phyloP scores from a whole-genome alignment of 2,888 invertebrate species.

The Tenthredo scrophulariae region DNA sequence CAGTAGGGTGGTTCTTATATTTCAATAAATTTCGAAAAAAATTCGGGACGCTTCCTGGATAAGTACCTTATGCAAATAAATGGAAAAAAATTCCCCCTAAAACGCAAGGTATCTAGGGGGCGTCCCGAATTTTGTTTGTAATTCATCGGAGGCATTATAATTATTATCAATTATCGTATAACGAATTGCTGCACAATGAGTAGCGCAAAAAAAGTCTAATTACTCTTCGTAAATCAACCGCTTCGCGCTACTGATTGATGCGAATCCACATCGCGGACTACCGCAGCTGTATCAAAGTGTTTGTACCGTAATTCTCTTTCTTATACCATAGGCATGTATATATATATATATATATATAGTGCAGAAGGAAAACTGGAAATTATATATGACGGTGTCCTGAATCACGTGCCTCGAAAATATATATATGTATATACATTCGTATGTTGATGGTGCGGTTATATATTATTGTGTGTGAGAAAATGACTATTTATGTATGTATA shows the following conservation, averaged over 20 bases:
- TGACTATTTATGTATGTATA: not conserved
- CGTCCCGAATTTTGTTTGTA: too few species aligned
- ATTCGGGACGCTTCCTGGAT: too few species aligned
- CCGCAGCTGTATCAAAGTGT: not conserved
- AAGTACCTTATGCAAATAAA: too few species aligned
- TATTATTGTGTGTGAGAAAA: not conserved
- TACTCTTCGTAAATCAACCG: slow-evolving; percentile 74
- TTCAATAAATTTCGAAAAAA: too few species aligned
- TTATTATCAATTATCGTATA: slow-evolving; percentile 72
- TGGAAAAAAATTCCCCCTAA: too few species aligned
- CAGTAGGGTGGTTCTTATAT: too few species aligned
- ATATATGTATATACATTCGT: not conserved
- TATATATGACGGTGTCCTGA: not conserved
- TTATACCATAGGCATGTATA: not conserved
- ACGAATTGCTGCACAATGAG: slow-evolving; percentile 57
- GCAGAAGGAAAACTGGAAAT: not conserved
- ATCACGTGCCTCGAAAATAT: not conserved
- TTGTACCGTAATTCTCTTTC: not conserved
- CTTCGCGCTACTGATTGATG: slow-evolving; percentile 37
- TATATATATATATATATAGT: too few species aligned
- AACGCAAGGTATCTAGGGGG: too few species aligned
- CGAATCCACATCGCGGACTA: not conserved
- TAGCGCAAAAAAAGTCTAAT: slow-evolving; percentile 58
- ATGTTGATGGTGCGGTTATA: not conserved
- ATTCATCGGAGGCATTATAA: slow-evolving; percentile 76